phyloP scores from a whole-genome alignment of 2,113 vertebrate genomes.

The Ornithorhynchus anatinus region DNA sequence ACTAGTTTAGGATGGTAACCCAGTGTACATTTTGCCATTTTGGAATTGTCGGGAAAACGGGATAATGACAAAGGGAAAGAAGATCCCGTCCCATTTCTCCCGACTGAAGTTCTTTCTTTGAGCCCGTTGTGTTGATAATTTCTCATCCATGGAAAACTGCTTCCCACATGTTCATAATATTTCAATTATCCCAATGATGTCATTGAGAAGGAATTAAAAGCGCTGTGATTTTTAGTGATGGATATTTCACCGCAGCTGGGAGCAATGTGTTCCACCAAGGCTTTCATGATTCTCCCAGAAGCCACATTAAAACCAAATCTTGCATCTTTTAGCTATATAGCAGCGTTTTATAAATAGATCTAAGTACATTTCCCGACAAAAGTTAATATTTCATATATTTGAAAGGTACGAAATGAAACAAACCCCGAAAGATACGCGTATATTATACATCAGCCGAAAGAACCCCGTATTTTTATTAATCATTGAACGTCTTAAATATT shows the following conservation, averaged over 20 bases:
- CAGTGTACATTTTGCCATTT: no score
- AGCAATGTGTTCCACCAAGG: slow-evolving; percentile 51
- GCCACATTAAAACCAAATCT: slow-evolving; percentile 28
- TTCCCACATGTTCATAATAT: slow-evolving; percentile 38
- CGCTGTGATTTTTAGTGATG: slow-evolving; percentile 49
- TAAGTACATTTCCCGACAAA: slow-evolving; percentile 13
- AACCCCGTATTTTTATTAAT: no score
- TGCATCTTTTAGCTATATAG: slow-evolving; percentile 36
- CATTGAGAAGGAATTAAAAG: slow-evolving; percentile 59
- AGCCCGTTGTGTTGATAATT: slow-evolving; percentile 23
- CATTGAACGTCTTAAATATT: no score
- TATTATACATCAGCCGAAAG: slow-evolving; percentile 12
- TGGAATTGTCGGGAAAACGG: not conserved
- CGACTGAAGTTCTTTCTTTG: not conserved
- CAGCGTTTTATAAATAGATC: slow-evolving; percentile 32
- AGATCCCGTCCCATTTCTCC: not conserved
- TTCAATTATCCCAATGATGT: slow-evolving; percentile 56
- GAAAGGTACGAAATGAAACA: not conserved
- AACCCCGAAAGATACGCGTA: not conserved
- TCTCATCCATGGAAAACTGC: not conserved
- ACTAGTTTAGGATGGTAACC: no score
- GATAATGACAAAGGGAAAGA: not conserved
- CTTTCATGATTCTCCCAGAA: not conserved
- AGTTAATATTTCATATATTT: slow-evolving; percentile 19
- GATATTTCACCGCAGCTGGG: slow-evolving; percentile 52